These are phyloP conservation scores for Zoanthus gigantus DNA, from an alignment of 92 coral and sea anemone species.

Conservation along the genomic window DNA sequence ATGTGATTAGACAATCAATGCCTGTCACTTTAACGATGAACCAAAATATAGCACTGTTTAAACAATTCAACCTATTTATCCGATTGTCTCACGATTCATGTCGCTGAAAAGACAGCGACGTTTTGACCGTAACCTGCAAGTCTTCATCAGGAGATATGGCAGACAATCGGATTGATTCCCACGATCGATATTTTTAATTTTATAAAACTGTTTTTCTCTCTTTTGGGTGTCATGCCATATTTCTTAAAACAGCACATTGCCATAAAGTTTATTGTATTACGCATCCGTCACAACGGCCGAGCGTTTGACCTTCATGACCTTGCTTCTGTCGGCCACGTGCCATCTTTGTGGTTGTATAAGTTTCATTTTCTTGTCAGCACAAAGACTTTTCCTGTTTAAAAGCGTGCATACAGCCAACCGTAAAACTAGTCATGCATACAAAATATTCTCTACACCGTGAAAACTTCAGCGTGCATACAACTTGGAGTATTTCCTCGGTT, in stretches of 20 bases:
- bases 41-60: not conserved
- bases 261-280: not conserved
- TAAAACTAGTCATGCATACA: conserved; percentile 25
- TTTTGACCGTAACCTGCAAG: no score
- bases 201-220: no score
- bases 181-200: no score
- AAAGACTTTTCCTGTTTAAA: conserved; percentile 15
- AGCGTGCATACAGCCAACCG: conserved; percentile 8
- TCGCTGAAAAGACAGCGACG: no score
- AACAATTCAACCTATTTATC: not conserved
- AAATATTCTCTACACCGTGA: not conserved
- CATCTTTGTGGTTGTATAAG: conserved; percentile 11
- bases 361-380: conserved; percentile 24
- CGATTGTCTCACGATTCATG: not conserved
- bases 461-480: not conserved
- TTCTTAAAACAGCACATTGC: not conserved
- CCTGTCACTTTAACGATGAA: not conserved
- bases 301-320: conserved; percentile 37
- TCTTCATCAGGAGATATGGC: no score
- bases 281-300: conserved; percentile 5
- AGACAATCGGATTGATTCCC: no score
- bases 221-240: not conserved
- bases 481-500: not conserved
- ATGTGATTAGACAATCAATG: not conserved
- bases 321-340: conserved; percentile 32